Conservation (phyloP, 2,888 invertebrate genomes). For the Trichopoda pennipes region DNA sequence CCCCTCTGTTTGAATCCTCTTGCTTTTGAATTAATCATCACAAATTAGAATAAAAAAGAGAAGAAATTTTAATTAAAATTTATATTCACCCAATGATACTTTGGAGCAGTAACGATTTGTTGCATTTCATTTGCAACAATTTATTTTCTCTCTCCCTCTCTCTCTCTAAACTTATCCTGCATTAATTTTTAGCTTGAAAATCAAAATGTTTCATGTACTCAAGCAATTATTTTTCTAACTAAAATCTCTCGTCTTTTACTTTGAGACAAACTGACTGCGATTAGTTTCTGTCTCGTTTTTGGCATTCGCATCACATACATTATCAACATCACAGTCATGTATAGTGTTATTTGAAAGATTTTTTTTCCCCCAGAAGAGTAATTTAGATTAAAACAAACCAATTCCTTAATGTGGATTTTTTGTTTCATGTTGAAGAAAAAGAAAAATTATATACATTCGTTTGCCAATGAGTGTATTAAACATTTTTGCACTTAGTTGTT, state of each 20-base stretch:
- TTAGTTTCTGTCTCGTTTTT: conserved; percentile 24
- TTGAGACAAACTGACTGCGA: not conserved
- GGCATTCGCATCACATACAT: conserved; percentile 6
- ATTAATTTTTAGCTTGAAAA: conserved; percentile 13
- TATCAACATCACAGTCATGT: not conserved
- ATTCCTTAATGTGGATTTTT: conserved; percentile 10
- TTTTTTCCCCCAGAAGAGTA: conserved; percentile 18
- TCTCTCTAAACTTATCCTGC: too few relatives aligned
- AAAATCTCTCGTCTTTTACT: conserved; percentile 2
- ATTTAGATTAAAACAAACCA: conserved; percentile 18
- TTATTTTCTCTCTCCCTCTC: conserved; percentile 5
- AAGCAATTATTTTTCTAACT: conserved; percentile 3
- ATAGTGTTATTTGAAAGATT: not conserved
- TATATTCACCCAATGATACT: conserved; percentile 29
- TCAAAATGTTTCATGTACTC: not conserved
- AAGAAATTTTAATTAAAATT: conserved; percentile 41
- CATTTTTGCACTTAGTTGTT: conserved; percentile 57
- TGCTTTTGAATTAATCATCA: too few relatives aligned
- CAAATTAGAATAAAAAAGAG: not conserved
- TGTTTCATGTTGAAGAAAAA: conserved; percentile 28
- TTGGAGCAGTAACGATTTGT: conserved; percentile 2
- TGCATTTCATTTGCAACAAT: conserved; percentile 25
- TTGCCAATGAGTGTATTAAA: conserved; percentile 44
- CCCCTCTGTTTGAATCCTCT: too few relatives aligned
- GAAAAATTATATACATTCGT: conserved; percentile 57